These are phyloP conservation scores for Ursus arctos DNA, from an alignment of 2,113 vertebrate genomes.

Conservation along the genomic window DNA sequence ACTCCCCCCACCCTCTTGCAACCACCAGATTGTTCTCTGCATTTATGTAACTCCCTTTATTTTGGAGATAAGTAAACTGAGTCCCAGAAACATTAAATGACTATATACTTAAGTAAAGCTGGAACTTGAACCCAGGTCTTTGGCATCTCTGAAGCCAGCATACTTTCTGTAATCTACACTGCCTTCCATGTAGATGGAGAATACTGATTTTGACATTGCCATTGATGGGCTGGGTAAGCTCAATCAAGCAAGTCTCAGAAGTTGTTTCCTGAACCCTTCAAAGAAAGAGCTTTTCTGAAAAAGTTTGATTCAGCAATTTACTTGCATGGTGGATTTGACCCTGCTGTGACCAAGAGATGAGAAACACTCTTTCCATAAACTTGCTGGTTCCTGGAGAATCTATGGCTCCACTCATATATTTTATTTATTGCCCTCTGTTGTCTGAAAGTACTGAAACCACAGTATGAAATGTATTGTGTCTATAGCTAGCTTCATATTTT, in stretches of 20 bases:
- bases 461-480: background rate
- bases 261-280: background rate
- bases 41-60: background rate
- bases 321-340: background rate
- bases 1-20: background rate
- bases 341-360: background rate
- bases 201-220: background rate
- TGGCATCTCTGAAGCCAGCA: background rate
- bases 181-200: background rate
- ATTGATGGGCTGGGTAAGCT: background rate
- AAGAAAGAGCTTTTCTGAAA: background rate
- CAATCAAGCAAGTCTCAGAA: background rate
- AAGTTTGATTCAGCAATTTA: background rate
- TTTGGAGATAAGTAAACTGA: background rate
- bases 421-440: conserved; percentile 44
- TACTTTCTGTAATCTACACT: background rate
- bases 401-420: background rate
- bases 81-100: background rate
- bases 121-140: background rate
- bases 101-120: background rate
- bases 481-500: conserved; percentile 14
- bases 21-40: background rate
- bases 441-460: conserved; percentile 36
- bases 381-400: conserved; percentile 36
- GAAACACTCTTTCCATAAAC: background rate